Evolutionary conservation across 2,797 vertebrate genomes (phyloP).

Genomic region (Pterois miles): DNA sequence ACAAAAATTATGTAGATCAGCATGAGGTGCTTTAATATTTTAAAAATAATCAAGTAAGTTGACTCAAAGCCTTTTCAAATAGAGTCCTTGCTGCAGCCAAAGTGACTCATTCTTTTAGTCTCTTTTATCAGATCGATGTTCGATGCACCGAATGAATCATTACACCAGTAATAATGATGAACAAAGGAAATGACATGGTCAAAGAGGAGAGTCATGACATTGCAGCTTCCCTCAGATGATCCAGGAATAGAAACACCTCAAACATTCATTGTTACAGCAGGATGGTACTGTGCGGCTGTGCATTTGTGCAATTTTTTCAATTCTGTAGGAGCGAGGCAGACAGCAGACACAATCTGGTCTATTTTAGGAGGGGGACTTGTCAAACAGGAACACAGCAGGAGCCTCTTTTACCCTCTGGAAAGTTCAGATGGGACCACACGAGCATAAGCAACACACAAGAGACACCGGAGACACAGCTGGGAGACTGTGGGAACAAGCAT

Average conservation of each 20-base stretch:
- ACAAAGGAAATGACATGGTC: neutral
- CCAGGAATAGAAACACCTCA: slow-evolving; percentile 59
- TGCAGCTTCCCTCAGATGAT: slow-evolving; percentile 2
- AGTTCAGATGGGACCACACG: slow-evolving; percentile 65
- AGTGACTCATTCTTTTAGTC: neutral
- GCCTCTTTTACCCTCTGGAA: slow-evolving; percentile 60
- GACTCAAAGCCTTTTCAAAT: neutral
- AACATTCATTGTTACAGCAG: slow-evolving; percentile 51
- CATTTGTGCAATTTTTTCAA: slow-evolving; percentile 17
- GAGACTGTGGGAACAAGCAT: slow-evolving; percentile 17
- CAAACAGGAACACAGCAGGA: slow-evolving; percentile 60
- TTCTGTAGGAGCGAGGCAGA: slow-evolving; percentile 52
- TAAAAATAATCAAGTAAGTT: neutral
- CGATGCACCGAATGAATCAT: slow-evolving; percentile 15
- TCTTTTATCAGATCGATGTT: neutral
- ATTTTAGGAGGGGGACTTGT: slow-evolving; percentile 66
- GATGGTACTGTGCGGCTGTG: neutral
- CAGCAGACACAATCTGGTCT: slow-evolving; percentile 54
- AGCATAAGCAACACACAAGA: slow-evolving; percentile 20
- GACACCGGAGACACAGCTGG: slow-evolving; percentile 34
- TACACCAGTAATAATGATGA: neutral
- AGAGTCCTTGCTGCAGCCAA: neutral
- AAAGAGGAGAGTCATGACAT: slow-evolving; percentile 14
- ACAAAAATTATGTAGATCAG: neutral
- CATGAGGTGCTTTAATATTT: neutral